These are phyloP conservation scores for Toxostoma redivivum DNA, from an alignment of 2,113 vertebrate species.

Conservation along the genomic window DNA sequence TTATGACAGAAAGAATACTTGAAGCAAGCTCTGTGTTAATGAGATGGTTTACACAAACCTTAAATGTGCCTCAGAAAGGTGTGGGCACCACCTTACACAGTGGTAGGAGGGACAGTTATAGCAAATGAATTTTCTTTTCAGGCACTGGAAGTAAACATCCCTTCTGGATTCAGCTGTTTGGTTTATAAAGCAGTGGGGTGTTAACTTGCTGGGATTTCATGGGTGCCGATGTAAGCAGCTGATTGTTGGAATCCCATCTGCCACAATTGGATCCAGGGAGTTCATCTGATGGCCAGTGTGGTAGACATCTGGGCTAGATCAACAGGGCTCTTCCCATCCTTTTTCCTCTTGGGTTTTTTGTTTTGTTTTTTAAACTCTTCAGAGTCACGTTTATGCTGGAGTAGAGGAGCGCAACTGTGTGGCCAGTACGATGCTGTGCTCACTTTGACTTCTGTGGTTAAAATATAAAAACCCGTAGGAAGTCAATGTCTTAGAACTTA, in stretches of 20 bases:
- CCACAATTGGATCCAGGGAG: neutral
- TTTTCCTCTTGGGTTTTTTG: neutral
- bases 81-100: neutral
- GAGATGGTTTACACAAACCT: neutral
- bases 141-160: neutral
- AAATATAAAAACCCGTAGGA: neutral
- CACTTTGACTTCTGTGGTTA: neutral
- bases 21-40: neutral
- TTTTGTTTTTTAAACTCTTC: neutral
- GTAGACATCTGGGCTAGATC: neutral
- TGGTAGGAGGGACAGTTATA: neutral
- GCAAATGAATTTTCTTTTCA: neutral
- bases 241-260: neutral
- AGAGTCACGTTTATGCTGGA: neutral
- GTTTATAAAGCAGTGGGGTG: neutral
- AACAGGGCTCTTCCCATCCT: neutral
- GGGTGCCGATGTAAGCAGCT: neutral
- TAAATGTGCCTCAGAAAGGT: neutral
- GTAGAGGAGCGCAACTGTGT: fast-evolving
- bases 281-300: neutral
- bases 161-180: neutral
- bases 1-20: neutral
- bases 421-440: neutral
- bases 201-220: neutral
- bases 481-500: neutral